Evolutionary conservation across 2,888 invertebrate genomes (phyloP).

Genomic region (Nemotelus nigrinus): DNA sequence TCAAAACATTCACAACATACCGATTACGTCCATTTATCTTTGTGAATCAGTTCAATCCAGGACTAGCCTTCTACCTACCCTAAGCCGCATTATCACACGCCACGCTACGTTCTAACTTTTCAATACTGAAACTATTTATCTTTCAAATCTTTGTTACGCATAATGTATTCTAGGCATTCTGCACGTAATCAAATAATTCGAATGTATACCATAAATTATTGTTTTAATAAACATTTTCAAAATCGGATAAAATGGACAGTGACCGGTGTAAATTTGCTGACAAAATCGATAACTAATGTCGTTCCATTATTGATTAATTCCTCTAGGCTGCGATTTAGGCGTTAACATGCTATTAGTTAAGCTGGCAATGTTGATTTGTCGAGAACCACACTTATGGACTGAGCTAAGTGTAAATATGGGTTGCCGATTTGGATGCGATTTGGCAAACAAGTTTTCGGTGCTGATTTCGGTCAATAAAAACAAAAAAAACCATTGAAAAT

Average conservation of each 20-base stretch:
- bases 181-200: neutral
- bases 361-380: constrained; percentile 7
- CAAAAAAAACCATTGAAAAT: too few species aligned
- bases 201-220: constrained; percentile 29
- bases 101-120: neutral
- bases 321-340: constrained; percentile 30
- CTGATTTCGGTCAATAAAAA: too few species aligned
- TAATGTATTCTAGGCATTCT: too few species aligned
- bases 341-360: constrained; percentile 36
- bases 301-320: constrained; percentile 35
- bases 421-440: neutral
- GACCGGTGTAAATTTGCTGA: constrained; percentile 42
- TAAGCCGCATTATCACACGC: neutral
- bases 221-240: constrained; percentile 35
- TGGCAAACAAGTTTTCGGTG: too few species aligned
- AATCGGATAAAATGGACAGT: constrained; percentile 38
- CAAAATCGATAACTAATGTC: constrained; percentile 42
- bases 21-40: constrained; percentile 10
- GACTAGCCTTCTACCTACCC: neutral
- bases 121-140: too few species aligned
- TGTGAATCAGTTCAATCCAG: neutral
- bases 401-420: neutral
- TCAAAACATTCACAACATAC: neutral
- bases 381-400: constrained; percentile 10
- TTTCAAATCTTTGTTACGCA: too few species aligned